Conservation (phyloP, 2,113 vertebrate genomes). For the Puntigrus tetrazona region DNA sequence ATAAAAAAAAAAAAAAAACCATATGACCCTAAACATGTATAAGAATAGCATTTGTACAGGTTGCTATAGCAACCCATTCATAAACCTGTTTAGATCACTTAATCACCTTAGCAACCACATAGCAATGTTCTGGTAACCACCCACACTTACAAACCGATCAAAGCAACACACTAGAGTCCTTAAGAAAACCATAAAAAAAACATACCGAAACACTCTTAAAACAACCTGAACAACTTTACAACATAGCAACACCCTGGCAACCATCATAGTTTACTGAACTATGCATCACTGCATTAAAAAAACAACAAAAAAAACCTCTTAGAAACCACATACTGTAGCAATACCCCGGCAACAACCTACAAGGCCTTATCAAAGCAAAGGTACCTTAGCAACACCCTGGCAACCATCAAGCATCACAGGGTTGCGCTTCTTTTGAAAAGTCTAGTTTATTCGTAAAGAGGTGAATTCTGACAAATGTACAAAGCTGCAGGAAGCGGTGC, state of each 20-base stretch:
- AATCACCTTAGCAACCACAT: not conserved
- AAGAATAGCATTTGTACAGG: no score
- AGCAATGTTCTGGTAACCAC: not conserved
- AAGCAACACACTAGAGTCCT: not conserved
- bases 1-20: no score
- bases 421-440: not conserved
- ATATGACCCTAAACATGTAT: not conserved
- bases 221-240: no score
- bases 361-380: not conserved
- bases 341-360: not conserved
- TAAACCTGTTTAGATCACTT: no score
- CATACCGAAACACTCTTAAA: no score
- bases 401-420: not conserved
- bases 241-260: not conserved
- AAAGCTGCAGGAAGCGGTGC: not conserved
- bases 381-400: not conserved
- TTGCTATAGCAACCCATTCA: not conserved
- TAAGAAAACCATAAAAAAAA: no score
- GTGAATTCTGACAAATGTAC: not conserved
- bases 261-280: not conserved
- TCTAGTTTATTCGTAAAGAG: not conserved
- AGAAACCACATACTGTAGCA: not conserved
- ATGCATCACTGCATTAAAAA: not conserved
- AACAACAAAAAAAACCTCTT: not conserved
- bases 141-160: not conserved